These are phyloP conservation scores for Ennomos erosarius DNA, from an alignment of 2,888 invertebrate genomes.

Conservation along the genomic window DNA sequence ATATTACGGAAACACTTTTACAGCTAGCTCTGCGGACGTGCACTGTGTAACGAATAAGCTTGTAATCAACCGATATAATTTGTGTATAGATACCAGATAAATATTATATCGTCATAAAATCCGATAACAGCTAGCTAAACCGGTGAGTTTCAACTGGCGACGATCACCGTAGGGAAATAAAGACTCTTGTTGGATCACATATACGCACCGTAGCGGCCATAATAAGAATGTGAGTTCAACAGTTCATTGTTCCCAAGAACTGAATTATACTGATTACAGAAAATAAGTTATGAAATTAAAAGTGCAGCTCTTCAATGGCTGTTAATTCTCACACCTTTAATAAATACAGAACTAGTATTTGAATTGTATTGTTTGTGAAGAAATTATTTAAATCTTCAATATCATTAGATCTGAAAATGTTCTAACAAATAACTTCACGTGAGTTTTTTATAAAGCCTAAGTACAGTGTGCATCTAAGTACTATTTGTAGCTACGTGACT, in stretches of 20 bases:
- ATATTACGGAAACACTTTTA: constrained; percentile 50
- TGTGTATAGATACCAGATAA: constrained; percentile 73
- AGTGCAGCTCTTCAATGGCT: background rate
- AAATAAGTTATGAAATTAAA: background rate
- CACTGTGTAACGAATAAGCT: constrained; percentile 61
- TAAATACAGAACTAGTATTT: too few species aligned
- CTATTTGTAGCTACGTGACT: constrained; percentile 20
- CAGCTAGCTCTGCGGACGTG: constrained; percentile 66
- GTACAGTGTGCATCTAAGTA: too few species aligned
- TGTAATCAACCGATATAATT: constrained; percentile 65
- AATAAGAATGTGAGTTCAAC: constrained; percentile 23
- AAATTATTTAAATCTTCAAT: too few species aligned
- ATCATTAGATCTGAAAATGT: background rate
- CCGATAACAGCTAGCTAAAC: constrained; percentile 62
- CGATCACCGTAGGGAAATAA: constrained; percentile 44
- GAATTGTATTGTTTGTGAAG: too few species aligned
- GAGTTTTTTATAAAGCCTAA: constrained; percentile 2
- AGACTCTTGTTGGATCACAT: constrained; percentile 23
- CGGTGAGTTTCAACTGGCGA: constrained; percentile 47
- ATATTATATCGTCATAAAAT: constrained; percentile 66
- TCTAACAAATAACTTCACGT: constrained; percentile 5
- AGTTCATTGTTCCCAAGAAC: constrained; percentile 27
- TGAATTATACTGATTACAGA: constrained; percentile 5
- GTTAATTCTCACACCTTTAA: too few species aligned
- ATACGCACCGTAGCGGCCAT: constrained; percentile 31